These are phyloP conservation scores for Stenichneumon culpator DNA, from an alignment of 2,888 invertebrate genomes.

Conservation along the genomic window DNA sequence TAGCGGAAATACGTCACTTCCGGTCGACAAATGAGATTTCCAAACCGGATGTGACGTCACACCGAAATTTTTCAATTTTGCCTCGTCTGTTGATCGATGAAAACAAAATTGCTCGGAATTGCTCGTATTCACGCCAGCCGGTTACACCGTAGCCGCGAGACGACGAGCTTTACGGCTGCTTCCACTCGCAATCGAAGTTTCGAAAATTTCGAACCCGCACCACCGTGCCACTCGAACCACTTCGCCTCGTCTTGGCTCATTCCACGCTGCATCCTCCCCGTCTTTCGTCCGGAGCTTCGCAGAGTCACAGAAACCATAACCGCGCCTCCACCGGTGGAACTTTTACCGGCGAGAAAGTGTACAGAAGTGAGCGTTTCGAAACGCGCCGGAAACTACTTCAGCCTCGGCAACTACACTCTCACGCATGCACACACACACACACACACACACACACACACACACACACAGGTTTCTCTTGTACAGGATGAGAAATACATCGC, in stretches of 20 bases:
- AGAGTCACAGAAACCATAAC: slow-evolving; percentile 58
- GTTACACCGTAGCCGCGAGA: slow-evolving; percentile 27
- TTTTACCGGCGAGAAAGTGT: slow-evolving; percentile 58
- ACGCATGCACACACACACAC: too few relatives aligned
- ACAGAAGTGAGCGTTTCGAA: slow-evolving; percentile 48
- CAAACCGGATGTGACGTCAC: background rate
- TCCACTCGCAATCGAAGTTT: slow-evolving; percentile 43
- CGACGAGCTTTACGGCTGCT: slow-evolving; percentile 28
- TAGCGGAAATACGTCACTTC: background rate
- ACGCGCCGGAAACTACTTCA: slow-evolving; percentile 53
- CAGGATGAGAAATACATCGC: slow-evolving; percentile 34
- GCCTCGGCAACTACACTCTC: slow-evolving; percentile 31
- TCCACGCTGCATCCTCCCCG: background rate
- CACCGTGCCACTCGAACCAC: slow-evolving; percentile 19
- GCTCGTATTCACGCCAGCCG: slow-evolving; percentile 39
- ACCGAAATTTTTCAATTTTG: background rate
- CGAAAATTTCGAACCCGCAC: slow-evolving; percentile 46
- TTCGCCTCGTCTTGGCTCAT: background rate
- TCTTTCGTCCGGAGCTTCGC: background rate
- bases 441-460: slow-evolving; percentile 1
- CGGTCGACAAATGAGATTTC: background rate
- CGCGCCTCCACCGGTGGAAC: slow-evolving; percentile 49
- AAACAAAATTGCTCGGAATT: slow-evolving; percentile 27
- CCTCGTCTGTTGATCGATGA: background rate
- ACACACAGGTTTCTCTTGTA: slow-evolving; percentile 21